Evolutionary conservation across 2,113 vertebrate species (phyloP).

Genomic region (Coryphaenoides rupestris): DNA sequence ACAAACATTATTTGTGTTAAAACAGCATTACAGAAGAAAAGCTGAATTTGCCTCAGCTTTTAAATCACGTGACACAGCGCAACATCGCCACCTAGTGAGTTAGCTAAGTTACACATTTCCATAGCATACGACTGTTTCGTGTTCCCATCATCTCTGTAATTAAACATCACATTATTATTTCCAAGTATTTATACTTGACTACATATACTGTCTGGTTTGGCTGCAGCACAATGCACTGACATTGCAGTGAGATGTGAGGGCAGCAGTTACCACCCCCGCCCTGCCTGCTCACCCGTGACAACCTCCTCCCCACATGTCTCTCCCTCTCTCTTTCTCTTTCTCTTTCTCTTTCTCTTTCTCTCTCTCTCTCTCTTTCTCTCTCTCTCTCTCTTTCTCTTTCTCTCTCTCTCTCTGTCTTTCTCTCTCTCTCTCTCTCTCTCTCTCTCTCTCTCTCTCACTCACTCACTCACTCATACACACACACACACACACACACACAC

Average conservation of each 20-base stretch:
- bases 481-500: not conserved
- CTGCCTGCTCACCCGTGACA: slow-evolving; percentile 16
- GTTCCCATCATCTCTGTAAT: too few relatives aligned
- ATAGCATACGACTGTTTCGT: too few relatives aligned
- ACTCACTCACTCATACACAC: not conserved
- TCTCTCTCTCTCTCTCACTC: not conserved
- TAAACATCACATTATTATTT: too few relatives aligned
- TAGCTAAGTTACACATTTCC: too few relatives aligned
- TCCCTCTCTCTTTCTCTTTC: not conserved
- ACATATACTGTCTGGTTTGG: not conserved
- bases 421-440: too few relatives aligned
- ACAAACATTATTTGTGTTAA: too few relatives aligned
- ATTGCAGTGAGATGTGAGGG: slow-evolving; percentile 27
- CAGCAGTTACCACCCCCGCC: slow-evolving; percentile 27
- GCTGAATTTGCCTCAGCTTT: too few relatives aligned
- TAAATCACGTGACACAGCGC: too few relatives aligned
- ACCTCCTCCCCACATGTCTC: not conserved
- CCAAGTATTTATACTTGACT: too few relatives aligned
- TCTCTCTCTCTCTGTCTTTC: too few relatives aligned
- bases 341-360: not conserved
- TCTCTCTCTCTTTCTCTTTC: not conserved
- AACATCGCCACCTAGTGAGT: too few relatives aligned
- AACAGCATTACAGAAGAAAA: too few relatives aligned
- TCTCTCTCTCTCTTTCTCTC: not conserved
- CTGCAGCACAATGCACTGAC: slow-evolving; percentile 22